These are phyloP conservation scores for Seriola dumerili DNA, from an alignment of 2,113 vertebrate species.

Conservation along the genomic window DNA sequence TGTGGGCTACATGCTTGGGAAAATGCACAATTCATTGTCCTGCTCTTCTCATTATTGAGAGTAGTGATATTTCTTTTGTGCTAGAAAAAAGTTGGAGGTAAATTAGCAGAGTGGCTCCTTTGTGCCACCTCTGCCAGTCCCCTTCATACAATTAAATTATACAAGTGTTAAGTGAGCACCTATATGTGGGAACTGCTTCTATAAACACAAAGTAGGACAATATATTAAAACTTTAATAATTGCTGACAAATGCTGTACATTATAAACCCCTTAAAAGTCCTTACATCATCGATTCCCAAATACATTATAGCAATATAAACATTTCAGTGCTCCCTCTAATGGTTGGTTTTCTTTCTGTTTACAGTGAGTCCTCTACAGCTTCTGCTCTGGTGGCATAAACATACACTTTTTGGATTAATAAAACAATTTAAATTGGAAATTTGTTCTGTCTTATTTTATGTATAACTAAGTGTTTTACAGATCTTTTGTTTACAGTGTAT, in stretches of 20 bases:
- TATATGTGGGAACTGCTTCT: no score
- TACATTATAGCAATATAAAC: background rate
- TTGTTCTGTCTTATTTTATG: background rate
- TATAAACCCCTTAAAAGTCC: no score
- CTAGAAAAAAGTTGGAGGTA: slow-evolving; percentile 83
- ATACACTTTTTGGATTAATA: slow-evolving; percentile 86
- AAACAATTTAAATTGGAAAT: slow-evolving; percentile 77
- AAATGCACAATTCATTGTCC: slow-evolving; percentile 85
- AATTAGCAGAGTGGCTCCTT: slow-evolving; percentile 84
- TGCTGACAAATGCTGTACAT: background rate
- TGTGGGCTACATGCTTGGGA: background rate
- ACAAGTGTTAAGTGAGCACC: background rate
- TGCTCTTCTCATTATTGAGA: slow-evolving; percentile 76
- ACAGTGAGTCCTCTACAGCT: slow-evolving; percentile 98
- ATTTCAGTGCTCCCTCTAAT: slow-evolving; percentile 21
- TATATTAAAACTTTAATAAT: no score
- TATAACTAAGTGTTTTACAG: no score
- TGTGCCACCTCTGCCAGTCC: slow-evolving; percentile 85
- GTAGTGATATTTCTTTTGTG: slow-evolving; percentile 88
- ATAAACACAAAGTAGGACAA: background rate
- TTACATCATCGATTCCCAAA: background rate
- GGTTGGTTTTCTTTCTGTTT: slow-evolving; percentile 56
- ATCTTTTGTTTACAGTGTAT: no score
- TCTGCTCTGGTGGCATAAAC: slow-evolving; percentile 98
- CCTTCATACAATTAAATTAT: slow-evolving; percentile 79